phyloP scores from a whole-genome alignment of 2,113 vertebrate genomes.

The Albula glossodonta region DNA sequence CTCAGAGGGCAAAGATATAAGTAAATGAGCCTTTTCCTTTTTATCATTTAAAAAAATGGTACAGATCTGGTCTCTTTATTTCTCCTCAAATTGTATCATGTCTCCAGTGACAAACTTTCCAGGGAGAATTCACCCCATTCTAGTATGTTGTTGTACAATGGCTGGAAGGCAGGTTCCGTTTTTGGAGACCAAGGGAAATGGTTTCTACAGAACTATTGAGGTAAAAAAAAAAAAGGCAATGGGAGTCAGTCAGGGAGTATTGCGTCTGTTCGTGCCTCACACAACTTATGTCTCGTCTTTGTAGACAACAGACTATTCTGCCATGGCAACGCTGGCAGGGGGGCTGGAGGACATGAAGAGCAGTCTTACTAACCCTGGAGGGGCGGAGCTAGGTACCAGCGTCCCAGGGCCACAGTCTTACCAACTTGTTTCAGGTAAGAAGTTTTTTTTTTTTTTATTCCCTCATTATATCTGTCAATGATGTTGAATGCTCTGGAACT shows the following conservation, averaged over 20 bases:
- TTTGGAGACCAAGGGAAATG: neutral
- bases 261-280: constrained; percentile 33
- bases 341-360: constrained; percentile 98
- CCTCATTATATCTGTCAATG: too few relatives aligned
- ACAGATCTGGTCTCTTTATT: too few relatives aligned
- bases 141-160: neutral
- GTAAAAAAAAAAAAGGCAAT: neutral
- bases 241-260: neutral
- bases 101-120: neutral
- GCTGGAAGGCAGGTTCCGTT: neutral
- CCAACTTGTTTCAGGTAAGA: constrained; percentile 90
- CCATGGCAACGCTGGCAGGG: constrained; percentile 93
- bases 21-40: too few relatives aligned
- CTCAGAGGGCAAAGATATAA: too few relatives aligned
- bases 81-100: neutral
- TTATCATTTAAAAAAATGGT: neutral
- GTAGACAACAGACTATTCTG: constrained; percentile 91
- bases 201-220: neutral
- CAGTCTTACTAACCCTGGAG: constrained; percentile 84
- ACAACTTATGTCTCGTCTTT: constrained; percentile 43
- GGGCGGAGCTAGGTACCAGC: constrained; percentile 84
- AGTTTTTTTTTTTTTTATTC: neutral
- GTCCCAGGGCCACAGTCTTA: constrained; percentile 93
- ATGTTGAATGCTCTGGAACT: neutral
- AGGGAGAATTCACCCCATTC: neutral